phyloP scores from a whole-genome alignment of 1,140 invertebrate species.

The Frieseomelitta varia region DNA sequence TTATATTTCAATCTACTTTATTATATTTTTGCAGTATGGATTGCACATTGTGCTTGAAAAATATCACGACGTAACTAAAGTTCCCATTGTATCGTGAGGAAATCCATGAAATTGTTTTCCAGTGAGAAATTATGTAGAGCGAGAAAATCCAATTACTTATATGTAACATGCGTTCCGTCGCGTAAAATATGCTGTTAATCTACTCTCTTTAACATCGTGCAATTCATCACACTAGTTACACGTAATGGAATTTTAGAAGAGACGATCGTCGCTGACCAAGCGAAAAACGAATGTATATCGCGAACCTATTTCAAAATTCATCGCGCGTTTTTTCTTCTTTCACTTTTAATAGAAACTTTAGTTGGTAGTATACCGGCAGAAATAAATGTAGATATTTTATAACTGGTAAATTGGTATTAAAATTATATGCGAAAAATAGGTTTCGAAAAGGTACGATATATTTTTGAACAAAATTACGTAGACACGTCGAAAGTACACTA shows the following conservation, averaged over 20 bases:
- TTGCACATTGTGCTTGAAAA: too few species aligned
- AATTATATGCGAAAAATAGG: too few species aligned
- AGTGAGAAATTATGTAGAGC: background rate
- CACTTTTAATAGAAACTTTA: background rate
- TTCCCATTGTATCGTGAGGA: background rate
- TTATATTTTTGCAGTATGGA: too few species aligned
- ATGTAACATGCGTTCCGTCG: background rate
- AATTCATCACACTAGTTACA: background rate
- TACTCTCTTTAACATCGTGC: background rate
- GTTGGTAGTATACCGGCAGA: too few species aligned
- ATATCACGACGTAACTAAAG: background rate
- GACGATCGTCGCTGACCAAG: background rate
- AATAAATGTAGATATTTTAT: too few species aligned
- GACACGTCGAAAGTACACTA: too few species aligned
- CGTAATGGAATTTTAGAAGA: constrained; percentile 3
- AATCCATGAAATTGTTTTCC: background rate
- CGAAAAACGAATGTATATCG: background rate
- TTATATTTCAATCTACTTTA: too few species aligned
- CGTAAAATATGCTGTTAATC: background rate
- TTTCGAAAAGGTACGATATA: too few species aligned
- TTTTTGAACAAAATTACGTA: too few species aligned
- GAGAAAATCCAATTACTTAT: background rate
- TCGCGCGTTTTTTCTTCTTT: background rate
- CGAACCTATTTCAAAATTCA: background rate
- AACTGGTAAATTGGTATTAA: too few species aligned